Conservation (phyloP, 1,140 invertebrate genomes). For the Metopolophium dirhodum region DNA sequence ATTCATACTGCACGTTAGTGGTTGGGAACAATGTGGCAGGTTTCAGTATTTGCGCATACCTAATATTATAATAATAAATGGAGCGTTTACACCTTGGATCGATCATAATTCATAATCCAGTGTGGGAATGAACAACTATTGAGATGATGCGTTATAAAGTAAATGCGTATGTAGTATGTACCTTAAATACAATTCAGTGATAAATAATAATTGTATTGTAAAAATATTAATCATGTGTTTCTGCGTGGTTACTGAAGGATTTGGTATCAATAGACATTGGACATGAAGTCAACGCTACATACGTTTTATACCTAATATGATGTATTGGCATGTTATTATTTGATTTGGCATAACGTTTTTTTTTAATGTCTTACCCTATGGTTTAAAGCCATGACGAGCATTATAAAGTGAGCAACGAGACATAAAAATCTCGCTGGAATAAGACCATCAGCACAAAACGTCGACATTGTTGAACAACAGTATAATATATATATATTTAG, state of each 20-base stretch:
- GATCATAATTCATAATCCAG: neutral
- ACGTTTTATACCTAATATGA: neutral
- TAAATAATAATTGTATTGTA: neutral
- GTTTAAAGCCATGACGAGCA: constrained; percentile 57
- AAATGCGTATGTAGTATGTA: neutral
- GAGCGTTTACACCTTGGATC: neutral
- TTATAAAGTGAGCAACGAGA: constrained; percentile 56
- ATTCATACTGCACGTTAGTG: neutral
- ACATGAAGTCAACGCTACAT: neutral
- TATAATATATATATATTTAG: neutral
- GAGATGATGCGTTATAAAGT: neutral
- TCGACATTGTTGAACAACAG: neutral
- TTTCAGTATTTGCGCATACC: neutral
- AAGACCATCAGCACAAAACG: constrained; percentile 53
- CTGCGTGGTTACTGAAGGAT: neutral
- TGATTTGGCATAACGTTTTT: neutral
- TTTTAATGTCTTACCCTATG: constrained; percentile 48
- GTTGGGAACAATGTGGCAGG: neutral
- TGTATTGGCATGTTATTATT: neutral
- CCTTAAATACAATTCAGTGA: neutral
- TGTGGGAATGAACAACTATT: neutral
- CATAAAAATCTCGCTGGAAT: constrained; percentile 57
- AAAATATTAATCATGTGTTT: neutral
- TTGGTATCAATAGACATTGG: neutral
- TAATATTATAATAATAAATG: neutral